These are phyloP conservation scores for Myiagra hebetior DNA, from an alignment of 2,113 vertebrate genomes.

Conservation along the genomic window DNA sequence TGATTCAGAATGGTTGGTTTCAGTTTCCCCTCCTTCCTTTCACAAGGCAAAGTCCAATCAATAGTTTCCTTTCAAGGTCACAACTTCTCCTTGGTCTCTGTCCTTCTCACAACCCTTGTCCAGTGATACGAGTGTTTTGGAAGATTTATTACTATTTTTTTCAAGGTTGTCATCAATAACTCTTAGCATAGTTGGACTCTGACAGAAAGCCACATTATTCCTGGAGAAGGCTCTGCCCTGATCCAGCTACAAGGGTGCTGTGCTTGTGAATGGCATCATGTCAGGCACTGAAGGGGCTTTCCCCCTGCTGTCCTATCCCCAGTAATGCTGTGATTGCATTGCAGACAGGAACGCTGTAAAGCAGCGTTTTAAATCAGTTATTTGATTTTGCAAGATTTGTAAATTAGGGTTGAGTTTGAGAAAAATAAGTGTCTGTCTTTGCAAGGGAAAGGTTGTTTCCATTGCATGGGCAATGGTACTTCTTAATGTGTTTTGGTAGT, in stretches of 20 bases:
- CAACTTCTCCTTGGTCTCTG: conserved; percentile 6
- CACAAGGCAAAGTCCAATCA: conserved; percentile 70
- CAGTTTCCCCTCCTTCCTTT: conserved; percentile 76
- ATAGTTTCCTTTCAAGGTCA: conserved; percentile 87
- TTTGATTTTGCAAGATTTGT: neutral
- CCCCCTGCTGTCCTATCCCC: neutral
- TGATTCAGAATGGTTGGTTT: conserved; percentile 84
- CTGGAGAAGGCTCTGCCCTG: neutral
- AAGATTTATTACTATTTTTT: conserved; percentile 3
- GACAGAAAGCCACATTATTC: neutral
- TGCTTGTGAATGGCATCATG: fast-evolving
- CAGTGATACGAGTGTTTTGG: neutral
- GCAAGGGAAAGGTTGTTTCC: neutral
- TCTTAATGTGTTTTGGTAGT: neutral
- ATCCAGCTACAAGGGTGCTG: neutral
- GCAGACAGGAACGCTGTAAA: neutral
- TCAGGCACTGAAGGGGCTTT: neutral
- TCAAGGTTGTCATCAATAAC: neutral
- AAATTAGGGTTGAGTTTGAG: neutral
- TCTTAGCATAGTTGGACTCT: neutral
- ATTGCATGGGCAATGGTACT: neutral
- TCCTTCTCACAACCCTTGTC: neutral
- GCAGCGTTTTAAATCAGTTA: neutral
- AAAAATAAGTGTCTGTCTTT: neutral
- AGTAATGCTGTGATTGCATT: neutral